These are phyloP conservation scores for Pempheris klunzingeri DNA, from an alignment of 2,797 vertebrate species.

Conservation along the genomic window DNA sequence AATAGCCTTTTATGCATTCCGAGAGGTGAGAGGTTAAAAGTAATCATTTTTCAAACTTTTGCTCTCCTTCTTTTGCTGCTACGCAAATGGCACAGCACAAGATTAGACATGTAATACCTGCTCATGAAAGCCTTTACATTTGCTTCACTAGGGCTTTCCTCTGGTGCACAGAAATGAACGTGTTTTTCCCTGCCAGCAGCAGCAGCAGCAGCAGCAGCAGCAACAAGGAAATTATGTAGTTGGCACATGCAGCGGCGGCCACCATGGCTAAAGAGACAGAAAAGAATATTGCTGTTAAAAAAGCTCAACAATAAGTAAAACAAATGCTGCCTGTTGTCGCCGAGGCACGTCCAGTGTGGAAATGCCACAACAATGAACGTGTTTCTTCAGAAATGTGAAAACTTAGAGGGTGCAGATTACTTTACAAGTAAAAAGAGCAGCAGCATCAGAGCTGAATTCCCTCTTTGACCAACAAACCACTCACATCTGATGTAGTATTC, in stretches of 20 bases:
- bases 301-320: not conserved
- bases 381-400: conserved; percentile 13
- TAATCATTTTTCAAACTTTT: conserved; percentile 5
- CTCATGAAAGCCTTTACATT: conserved; percentile 1
- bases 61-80: not conserved
- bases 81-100: not conserved
- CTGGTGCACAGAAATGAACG: not conserved
- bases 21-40: not conserved
- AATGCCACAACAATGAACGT: not conserved
- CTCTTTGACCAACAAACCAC: not conserved
- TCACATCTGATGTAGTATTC: conserved; percentile 20
- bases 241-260: conserved; percentile 3
- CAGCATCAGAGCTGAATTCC: not conserved
- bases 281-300: not conserved
- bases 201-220: not conserved
- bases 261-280: not conserved
- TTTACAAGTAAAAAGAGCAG: conserved; percentile 10
- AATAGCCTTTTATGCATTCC: not conserved
- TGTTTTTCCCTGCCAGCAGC: conserved; percentile 6
- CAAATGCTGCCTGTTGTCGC: not conserved
- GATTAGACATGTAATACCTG: not conserved
- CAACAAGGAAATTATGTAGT: not conserved
- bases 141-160: not conserved
- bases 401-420: conserved; percentile 4
- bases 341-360: not conserved